Evolutionary conservation across 2,888 invertebrate genomes (phyloP), one percentile per base, ranked within the genome.

Genomic region (Hartigia nigra): DNA sequence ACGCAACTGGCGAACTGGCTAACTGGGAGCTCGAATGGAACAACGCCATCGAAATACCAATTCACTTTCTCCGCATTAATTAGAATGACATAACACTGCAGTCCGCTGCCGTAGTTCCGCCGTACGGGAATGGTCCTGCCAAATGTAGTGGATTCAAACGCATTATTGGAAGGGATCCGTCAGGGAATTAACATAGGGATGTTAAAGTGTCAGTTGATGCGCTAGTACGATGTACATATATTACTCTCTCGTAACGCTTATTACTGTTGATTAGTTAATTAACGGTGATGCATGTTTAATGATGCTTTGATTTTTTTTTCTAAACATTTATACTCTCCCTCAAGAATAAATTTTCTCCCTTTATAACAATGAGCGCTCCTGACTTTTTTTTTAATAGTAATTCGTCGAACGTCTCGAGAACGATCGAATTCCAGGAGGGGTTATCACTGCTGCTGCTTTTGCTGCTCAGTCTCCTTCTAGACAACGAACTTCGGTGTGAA

Each of bases 401-500:
- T 35, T 35, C 9, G 23, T 9, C 55, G 55, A 55, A 55, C 23
- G 14, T 55, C 39, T 39, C 14, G 23, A 0, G 55, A 23, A 55
- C 55, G 23, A 9, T 55, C 55, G 55, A 55, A 23, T 9, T 55
- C 5, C 55, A 55, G 55, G 55, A 55, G 55, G 55, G 9, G 55
- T 55, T 23, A 55, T 55, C 55, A 23, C 55, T 23, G 55, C 55
- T 55, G 55, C 55, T 55, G 55, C 55, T 55, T 55, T 9, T 55
- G 55, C 55, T 55, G 23, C 23, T 23, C 23, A 23, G 9, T 55
- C 55, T 55, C 55, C 55, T 55, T 55, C 23, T 9, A 23, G 55
- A 55, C 55, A 23, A 82, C 82, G 83, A 82, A 81, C 70, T 81
- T 81, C 86, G 84, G 86, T 86, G 88, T 88, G 88, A 88, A 88